A percentile compares a stretch with the other conserved stretches of the same genome.
Conservation (phyloP, 2,888 invertebrate species). For the Pachliopta kotzebuea region DNA sequence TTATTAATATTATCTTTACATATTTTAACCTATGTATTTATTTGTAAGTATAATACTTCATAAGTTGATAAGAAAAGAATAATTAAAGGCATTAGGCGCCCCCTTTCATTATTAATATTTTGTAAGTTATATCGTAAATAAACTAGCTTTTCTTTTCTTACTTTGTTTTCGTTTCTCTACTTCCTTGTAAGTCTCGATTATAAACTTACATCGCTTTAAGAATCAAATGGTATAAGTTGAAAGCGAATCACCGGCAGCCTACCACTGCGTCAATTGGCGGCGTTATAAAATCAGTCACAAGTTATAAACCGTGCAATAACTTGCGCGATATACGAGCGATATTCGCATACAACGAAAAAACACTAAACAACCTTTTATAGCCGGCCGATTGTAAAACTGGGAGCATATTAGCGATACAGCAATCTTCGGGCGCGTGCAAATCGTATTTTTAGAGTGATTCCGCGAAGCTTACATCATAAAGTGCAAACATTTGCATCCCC, state of each 20-base stretch:
- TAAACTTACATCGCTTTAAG: not conserved
- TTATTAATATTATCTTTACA: too few relatives aligned
- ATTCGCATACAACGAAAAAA: constrained; percentile 50
- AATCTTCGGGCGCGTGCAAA: constrained; percentile 48
- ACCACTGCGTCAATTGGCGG: constrained; percentile 54
- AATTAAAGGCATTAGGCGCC: too few relatives aligned
- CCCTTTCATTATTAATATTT: too few relatives aligned
- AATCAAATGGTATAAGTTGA: constrained; percentile 25
- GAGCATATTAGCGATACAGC: constrained; percentile 53
- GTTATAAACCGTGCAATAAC: constrained; percentile 70
- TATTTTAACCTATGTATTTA: too few relatives aligned
- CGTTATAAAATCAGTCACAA: constrained; percentile 76
- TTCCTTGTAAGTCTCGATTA: not conserved
- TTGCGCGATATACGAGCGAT: constrained; percentile 67
- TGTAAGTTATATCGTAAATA: too few relatives aligned
- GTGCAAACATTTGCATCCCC: constrained; percentile 35
- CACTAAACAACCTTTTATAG: constrained; percentile 58
- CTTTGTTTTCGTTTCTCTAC: too few relatives aligned
- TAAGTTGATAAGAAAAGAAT: too few relatives aligned
- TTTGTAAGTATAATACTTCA: too few relatives aligned
- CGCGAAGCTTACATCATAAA: constrained; percentile 52
- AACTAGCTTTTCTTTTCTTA: too few relatives aligned
- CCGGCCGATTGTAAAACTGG: constrained; percentile 67
- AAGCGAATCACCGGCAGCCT: constrained; percentile 31
- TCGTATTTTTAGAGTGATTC: constrained; percentile 52